phyloP scores from a whole-genome alignment of 2,888 invertebrate species.

The Stenodera caucasica region DNA sequence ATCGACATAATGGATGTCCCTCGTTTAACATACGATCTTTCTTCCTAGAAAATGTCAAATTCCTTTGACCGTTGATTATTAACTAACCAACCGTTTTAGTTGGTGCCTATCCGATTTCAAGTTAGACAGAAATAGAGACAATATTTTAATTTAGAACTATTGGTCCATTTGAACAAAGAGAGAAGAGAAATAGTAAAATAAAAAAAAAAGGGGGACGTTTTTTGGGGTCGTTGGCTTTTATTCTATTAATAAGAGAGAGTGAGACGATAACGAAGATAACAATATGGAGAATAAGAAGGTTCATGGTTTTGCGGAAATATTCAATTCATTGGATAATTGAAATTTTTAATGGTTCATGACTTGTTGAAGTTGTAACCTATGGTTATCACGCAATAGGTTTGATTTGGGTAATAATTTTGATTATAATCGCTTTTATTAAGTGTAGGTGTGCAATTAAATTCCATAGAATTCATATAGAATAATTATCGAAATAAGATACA shows the following conservation, averaged over 20 bases:
- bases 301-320: constrained; percentile 6
- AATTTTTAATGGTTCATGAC: constrained; percentile 8
- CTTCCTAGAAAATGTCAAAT: constrained; percentile 8
- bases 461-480: too few species aligned
- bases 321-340: constrained; percentile 7
- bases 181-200: too few species aligned
- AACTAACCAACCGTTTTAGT: background rate
- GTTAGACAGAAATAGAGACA: background rate
- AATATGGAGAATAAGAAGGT: background rate
- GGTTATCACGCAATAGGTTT: background rate
- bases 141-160: background rate
- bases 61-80: constrained; percentile 8
- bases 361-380: background rate
- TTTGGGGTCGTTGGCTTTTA: constrained; percentile 1
- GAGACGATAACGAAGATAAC: background rate
- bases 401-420: constrained; percentile 2
- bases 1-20: background rate
- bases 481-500: background rate
- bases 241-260: background rate
- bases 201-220: background rate
- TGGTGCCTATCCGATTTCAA: background rate
- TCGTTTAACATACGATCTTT: constrained; percentile 5
- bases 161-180: background rate
- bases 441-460: background rate
- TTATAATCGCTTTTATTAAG: background rate